phyloP scores from a whole-genome alignment of 2,888 invertebrate species.

The Conomelus anceps region DNA sequence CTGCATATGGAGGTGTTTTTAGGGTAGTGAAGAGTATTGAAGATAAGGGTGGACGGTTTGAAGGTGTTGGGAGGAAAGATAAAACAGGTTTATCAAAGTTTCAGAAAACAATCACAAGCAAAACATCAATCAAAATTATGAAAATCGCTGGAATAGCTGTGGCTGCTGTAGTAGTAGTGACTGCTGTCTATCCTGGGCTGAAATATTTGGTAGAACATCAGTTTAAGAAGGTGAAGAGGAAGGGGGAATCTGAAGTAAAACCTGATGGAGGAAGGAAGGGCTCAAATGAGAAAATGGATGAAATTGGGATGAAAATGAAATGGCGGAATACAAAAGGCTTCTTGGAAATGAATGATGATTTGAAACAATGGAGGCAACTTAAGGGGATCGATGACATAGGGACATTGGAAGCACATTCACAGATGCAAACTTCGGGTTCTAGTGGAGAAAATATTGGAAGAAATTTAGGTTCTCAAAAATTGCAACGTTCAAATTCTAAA shows the following conservation, averaged over 20 bases:
- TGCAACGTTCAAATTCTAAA: too few relatives aligned
- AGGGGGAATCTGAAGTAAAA: neutral
- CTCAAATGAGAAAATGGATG: neutral
- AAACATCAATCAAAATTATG: neutral
- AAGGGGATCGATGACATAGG: neutral
- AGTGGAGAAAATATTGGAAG: neutral
- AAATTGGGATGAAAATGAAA: neutral
- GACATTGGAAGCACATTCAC: too few relatives aligned
- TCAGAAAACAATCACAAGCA: neutral
- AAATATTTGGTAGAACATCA: neutral
- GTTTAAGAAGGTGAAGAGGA: too few relatives aligned
- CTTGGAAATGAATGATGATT: neutral
- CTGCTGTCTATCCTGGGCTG: neutral
- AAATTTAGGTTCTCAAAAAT: neutral
- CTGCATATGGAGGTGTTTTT: neutral
- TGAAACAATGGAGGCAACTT: neutral
- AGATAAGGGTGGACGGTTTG: neutral
- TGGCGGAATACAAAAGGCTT: neutral
- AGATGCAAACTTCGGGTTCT: neutral
- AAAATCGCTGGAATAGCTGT: neutral
- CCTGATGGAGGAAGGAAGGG: neutral
- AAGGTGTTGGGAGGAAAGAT: too few relatives aligned
- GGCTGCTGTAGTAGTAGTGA: neutral
- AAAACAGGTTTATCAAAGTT: neutral
- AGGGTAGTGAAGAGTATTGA: neutral